Base-by-base conservation (phyloP, 1,140 invertebrate species). In the Diorhabda sublineata region DNA sequence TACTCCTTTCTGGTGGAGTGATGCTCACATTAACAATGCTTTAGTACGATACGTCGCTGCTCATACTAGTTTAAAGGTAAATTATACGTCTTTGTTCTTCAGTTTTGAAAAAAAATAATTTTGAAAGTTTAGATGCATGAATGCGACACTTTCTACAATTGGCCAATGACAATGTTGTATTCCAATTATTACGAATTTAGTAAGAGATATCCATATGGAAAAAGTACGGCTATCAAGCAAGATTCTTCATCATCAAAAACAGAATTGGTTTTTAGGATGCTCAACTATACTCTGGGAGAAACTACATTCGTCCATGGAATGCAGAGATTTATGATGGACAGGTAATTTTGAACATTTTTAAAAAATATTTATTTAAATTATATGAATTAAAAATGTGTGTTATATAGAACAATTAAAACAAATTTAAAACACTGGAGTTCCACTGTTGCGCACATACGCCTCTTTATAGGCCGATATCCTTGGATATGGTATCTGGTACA, bases 231-330 rank as follows among this genome's bases (percentile, higher is more conserved):
- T 52, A 90, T 91, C 80, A 90, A 90, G 75, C 87, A 90, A 72
- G 89, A 91, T 75, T 89, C 88, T 0, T 84, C 85, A 3, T 87
- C 86, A 43, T 86, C 86, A 5, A 90, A 91, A 81, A 89, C 91
- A n/a, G 93, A 94, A 69, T 84, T 95, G n/a, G 84, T 98, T 6
- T 92, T 98, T 75, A 84, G 95, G 57, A 98, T 98, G 95, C 88
- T 98, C 77, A 91, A 94, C 75, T 90, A 91, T 73, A 95, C 94
- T 3, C 83, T 98, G 5, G 92, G 93, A 3, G 87, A 89, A 61
- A 81, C 87, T 3, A 90, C 90, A 1, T 97, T 98, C 80, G 89
- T 86, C 72, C 85, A 85, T 70, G 93, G 91, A 8, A 77, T 97
- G 52, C 85, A 87, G 69, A 87, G 84, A 69, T 92, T 94, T 75